Base-by-base conservation (phyloP, 2,113 vertebrate genomes). In the Syngnathus floridae region DNA sequence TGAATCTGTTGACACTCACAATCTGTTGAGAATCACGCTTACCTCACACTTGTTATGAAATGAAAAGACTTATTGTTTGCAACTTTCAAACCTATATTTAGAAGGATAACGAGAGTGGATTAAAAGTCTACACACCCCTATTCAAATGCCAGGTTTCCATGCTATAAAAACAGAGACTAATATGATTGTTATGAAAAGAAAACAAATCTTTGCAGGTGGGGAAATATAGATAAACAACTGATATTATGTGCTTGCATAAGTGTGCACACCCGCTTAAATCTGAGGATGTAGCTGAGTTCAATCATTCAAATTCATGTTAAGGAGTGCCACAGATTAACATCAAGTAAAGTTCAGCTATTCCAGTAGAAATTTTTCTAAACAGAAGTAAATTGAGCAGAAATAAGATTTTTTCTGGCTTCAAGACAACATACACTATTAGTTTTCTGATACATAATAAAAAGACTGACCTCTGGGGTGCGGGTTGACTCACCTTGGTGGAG, bases 401-500 rank as follows among this genome's bases (percentile, higher is more conserved):
- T 4, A 54, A 22, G 12, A 9, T 22, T 9, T 22, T 54, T 26
- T 54, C 51, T 54, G 51, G 11, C 10, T 22, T 21, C 7, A 54
- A 11, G n/a, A 11, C 21, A 22, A 26, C 21, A 11, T 54, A 22
- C 51, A 10, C 21, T 21, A 4, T 26, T 2, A 54, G 3, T 10
- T 54, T 26, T 26, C 51, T 13, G 21, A 54, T 11, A 22, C 51
- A 10, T 54, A 5, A 10, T 26, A 54, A 14, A 38, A 21, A 19
- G 41, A 60, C 12, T 51, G 19, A 35, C 54, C 40, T 46, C 21
- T 5, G 41, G 16, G 26, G 10, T 10, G 37, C 26, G 26, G n/a
- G 26, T 40, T 46, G n/a, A 76, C 81, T 61, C 63, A 89, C 91
- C 84, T 90, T 88, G 48, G 26, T 64, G 64, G 75, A 69, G 58